Base-by-base conservation (phyloP, 2,113 vertebrate genomes). In the Xenopus laevis region DNA sequence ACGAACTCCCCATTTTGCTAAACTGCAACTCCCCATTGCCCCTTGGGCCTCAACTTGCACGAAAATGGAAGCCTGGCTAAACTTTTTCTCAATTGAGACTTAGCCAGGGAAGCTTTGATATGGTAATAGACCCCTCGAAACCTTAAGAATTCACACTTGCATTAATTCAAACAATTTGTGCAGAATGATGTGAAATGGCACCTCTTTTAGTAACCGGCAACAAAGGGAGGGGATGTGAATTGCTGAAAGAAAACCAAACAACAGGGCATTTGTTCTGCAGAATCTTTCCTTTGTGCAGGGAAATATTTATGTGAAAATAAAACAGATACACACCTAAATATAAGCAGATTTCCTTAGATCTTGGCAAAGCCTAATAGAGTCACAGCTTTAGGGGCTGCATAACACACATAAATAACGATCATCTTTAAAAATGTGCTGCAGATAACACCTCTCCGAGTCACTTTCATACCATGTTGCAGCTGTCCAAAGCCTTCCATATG, bases 71-170 rank as follows among this genome's bases (percentile, higher is more conserved):
- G 86, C 82, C 87, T 87, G 87, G 88, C 89, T 87, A 86, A 89
- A 92, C 90, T 92, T 92, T 50, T 89, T 87, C 90, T 90, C 91
- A 86, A 92, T 91, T 92, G 93, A 95, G 89, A 80, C 83, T 84
- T 84, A 88, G 87, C 91, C 89, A 81, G 86, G 89, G 84, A 91
- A 89, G 91, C 95, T 98, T 96, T 97, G 94, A 97, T 94, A 95
- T 98, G 94, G 88, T 94, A 96, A 98, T 97, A 60, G 72, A 64
- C 84, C 83, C 90, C 90, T 92, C 92, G 91, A 93, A 95, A 94
- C 92, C 91, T 88, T 89, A 93, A 91, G 92, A 94, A 94, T 93
- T 93, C 92, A 88, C 91, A 93, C 91, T 92, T 83, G 86, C 90
- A 92, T 93, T 93, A 94, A 93, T 95, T 94, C 90, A 87, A 92